phyloP scores from a whole-genome alignment of 2,113 vertebrate genomes.

The Cephalopterus ornatus region DNA sequence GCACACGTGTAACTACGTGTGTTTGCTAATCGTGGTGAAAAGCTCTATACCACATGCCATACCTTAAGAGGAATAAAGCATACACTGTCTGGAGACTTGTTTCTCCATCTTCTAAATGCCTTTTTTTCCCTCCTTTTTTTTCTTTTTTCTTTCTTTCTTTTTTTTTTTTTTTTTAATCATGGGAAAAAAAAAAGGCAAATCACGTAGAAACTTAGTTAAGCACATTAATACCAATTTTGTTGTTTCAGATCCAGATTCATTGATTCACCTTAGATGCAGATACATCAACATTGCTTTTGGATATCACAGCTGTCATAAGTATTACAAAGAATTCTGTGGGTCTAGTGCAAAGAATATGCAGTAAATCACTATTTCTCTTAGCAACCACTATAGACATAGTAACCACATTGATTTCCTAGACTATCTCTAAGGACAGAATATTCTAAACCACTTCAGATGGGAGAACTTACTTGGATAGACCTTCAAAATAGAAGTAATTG shows the following conservation, averaged over 20 bases:
- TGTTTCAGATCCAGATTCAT: neutral
- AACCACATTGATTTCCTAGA: neutral
- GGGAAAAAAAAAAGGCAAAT: neutral
- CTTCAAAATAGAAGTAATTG: neutral
- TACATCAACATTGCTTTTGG: neutral
- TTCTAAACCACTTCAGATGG: neutral
- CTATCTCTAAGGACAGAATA: neutral
- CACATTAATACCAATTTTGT: neutral
- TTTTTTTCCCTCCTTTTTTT: accelerated
- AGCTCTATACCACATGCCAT: neutral
- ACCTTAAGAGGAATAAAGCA: neutral
- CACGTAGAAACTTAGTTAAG: neutral
- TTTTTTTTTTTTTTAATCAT: neutral
- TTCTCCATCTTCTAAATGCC: neutral
- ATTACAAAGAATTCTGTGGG: neutral
- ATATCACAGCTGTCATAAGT: neutral
- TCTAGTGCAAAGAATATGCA: neutral
- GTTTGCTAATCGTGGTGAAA: neutral
- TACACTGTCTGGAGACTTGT: neutral
- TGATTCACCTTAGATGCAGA: neutral
- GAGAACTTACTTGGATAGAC: neutral
- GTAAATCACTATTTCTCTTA: neutral
- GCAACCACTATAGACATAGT: neutral
- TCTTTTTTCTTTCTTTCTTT: no score
- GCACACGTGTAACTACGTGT: neutral